Conservation (phyloP, 2,888 invertebrate species). For the Onchidella celtica region DNA sequence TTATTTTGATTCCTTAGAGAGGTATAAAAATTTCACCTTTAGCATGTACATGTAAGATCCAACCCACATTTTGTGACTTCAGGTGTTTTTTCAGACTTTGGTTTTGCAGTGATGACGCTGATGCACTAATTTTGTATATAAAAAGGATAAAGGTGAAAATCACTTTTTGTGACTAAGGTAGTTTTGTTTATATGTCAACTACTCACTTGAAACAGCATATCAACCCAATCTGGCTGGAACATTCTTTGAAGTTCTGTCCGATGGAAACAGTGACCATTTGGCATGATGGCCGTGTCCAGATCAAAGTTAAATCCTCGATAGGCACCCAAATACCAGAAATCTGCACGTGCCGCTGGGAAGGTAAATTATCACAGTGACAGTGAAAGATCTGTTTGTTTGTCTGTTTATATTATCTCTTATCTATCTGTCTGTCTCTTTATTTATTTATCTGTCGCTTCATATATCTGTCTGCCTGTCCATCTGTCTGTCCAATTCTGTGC, state of each 20-base stretch:
- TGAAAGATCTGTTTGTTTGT: background rate
- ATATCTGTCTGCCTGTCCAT: too few relatives aligned
- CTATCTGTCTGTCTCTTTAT: slow-evolving; percentile 52
- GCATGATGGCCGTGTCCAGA: slow-evolving; percentile 68
- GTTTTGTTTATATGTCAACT: background rate
- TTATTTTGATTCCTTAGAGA: too few relatives aligned
- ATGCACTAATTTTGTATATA: too few relatives aligned
- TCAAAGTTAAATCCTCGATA: slow-evolving; percentile 68
- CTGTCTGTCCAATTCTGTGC: too few relatives aligned
- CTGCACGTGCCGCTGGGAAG: background rate
- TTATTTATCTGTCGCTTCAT: too few relatives aligned
- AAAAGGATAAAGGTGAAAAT: too few relatives aligned
- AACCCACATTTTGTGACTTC: too few relatives aligned
- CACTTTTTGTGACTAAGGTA: too few relatives aligned
- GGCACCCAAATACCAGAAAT: slow-evolving; percentile 39
- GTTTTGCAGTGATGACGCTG: too few relatives aligned
- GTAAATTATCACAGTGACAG: background rate
- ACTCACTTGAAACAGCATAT: background rate
- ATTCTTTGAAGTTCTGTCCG: background rate
- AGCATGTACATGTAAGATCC: too few relatives aligned
- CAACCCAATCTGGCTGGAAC: background rate
- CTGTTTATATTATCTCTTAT: background rate
- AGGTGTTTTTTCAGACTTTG: too few relatives aligned
- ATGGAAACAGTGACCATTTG: slow-evolving; percentile 3
- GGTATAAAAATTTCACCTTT: too few relatives aligned